phyloP scores from a whole-genome alignment of 1,140 invertebrate genomes.

The Subanguina moxae region DNA sequence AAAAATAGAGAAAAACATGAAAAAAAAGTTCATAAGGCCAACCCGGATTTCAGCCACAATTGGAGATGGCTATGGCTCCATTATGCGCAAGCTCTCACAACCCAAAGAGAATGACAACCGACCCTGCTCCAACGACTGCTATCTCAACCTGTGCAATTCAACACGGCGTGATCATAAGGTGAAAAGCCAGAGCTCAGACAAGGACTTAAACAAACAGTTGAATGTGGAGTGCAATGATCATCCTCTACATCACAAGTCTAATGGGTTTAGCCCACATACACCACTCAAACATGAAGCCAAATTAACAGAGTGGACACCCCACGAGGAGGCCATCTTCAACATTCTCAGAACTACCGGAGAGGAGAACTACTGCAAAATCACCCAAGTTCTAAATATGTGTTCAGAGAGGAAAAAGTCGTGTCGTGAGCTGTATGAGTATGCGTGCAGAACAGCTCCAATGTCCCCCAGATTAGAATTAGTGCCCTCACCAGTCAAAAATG shows the following conservation, averaged over 20 bases:
- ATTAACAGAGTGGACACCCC: constrained; percentile 32
- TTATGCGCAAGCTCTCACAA: constrained; percentile 12
- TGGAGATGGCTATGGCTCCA: constrained; percentile 16
- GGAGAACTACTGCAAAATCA: constrained; percentile 36
- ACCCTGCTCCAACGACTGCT: constrained; percentile 30
- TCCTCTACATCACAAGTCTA: too few relatives aligned
- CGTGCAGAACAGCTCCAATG: constrained; percentile 21
- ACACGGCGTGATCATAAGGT: constrained; percentile 3
- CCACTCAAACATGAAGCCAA: background rate
- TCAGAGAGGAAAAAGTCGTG: constrained; percentile 24
- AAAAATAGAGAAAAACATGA: too few relatives aligned
- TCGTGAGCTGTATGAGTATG: constrained; percentile 42
- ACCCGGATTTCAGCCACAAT: constrained; percentile 19
- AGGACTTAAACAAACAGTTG: background rate
- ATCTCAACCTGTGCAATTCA: constrained; percentile 1
- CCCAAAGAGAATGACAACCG: constrained; percentile 24
- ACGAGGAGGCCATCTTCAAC: constrained; percentile 40
- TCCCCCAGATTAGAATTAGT: constrained; percentile 34
- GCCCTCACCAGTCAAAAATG: constrained; percentile 30
- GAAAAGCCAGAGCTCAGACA: background rate
- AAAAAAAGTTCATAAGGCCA: too few relatives aligned
- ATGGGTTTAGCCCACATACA: too few relatives aligned
- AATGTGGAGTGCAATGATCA: background rate
- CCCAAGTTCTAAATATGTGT: constrained; percentile 26
- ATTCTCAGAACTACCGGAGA: constrained; percentile 25